A percentile compares a stretch with the other conserved stretches of the same genome.
phyloP scores from a whole-genome alignment of 2,797 vertebrate species.

The Odontamblyopus rebecca region DNA sequence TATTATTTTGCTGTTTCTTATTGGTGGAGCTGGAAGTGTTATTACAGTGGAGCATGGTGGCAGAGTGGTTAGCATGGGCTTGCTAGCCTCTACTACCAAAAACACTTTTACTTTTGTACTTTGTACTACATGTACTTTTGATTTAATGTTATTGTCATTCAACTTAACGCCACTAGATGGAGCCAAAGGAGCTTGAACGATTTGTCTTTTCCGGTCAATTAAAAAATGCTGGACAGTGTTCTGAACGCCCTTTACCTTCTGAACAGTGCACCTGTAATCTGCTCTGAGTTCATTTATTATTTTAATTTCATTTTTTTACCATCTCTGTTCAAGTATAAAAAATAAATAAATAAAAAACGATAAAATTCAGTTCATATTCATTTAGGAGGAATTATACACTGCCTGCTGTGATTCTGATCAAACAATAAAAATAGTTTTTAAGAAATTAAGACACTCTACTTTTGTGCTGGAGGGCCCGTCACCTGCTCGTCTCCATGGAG shows the following conservation, averaged over 20 bases:
- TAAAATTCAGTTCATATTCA: slow-evolving; percentile 48
- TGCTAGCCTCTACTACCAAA: too few species aligned
- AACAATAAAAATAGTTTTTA: slow-evolving; percentile 75
- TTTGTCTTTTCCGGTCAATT: not conserved
- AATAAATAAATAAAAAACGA: slow-evolving; percentile 50
- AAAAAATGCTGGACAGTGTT: not conserved
- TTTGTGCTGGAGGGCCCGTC: not conserved
- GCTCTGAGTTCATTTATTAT: slow-evolving; percentile 19
- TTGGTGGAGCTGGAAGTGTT: too few species aligned
- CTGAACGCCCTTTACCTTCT: slow-evolving; percentile 8
- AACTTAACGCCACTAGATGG: not conserved
- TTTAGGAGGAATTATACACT: slow-evolving; percentile 47
- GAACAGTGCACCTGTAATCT: slow-evolving; percentile 67
- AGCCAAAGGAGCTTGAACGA: not conserved
- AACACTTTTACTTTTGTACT: too few species aligned
- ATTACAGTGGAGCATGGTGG: too few species aligned
- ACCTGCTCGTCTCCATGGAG: too few species aligned
- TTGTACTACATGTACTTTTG: too few species aligned
- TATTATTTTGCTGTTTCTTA: too few species aligned
- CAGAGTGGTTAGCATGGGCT: too few species aligned
- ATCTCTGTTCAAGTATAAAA: slow-evolving; percentile 75
- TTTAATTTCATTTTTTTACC: slow-evolving; percentile 52
- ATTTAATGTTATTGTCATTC: not conserved
- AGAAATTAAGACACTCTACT: slow-evolving; percentile 76
- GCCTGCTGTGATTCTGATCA: slow-evolving; percentile 85